phyloP scores from a whole-genome alignment of 2,888 invertebrate genomes.

The Catocala nupta region DNA sequence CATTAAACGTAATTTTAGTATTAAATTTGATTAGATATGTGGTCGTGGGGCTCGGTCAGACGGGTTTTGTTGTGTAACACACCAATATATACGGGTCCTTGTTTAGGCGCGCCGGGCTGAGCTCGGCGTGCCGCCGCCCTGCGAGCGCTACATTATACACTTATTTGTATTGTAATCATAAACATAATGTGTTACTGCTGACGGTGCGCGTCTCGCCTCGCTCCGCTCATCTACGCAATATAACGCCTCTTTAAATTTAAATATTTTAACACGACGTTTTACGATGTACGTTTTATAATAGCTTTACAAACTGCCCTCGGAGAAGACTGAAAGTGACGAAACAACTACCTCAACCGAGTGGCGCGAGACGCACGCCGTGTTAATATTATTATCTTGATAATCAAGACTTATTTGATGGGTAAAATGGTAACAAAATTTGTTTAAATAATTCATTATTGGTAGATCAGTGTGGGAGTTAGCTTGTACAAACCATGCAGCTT shows the following conservation, averaged over 20 bases:
- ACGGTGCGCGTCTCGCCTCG: slow-evolving; percentile 56
- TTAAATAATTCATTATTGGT: slow-evolving; percentile 81
- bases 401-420: slow-evolving; percentile 77
- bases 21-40: slow-evolving; percentile 84
- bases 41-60: slow-evolving; percentile 75
- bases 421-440: slow-evolving; percentile 75
- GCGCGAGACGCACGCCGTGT: slow-evolving; percentile 54
- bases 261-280: slow-evolving; percentile 44
- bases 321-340: slow-evolving; percentile 48
- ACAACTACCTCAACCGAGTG: slow-evolving; percentile 49
- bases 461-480: slow-evolving; percentile 87
- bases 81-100: slow-evolving; percentile 84
- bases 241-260: slow-evolving; percentile 41
- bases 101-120: slow-evolving; percentile 74
- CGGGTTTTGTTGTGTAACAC: slow-evolving; percentile 80
- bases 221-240: slow-evolving; percentile 50
- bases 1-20: slow-evolving; percentile 86
- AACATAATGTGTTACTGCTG: slow-evolving; percentile 77
- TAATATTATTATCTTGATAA: slow-evolving; percentile 72
- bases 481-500: slow-evolving; percentile 88
- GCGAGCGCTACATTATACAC: slow-evolving; percentile 67
- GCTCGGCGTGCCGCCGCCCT: slow-evolving; percentile 64
- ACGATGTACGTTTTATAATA: slow-evolving; percentile 50
- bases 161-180: slow-evolving; percentile 81
- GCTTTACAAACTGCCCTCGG: slow-evolving; percentile 44